These are phyloP conservation scores for Pseudomyrmex gracilis DNA, from an alignment of 1,140 invertebrate genomes.

Conservation along the genomic window DNA sequence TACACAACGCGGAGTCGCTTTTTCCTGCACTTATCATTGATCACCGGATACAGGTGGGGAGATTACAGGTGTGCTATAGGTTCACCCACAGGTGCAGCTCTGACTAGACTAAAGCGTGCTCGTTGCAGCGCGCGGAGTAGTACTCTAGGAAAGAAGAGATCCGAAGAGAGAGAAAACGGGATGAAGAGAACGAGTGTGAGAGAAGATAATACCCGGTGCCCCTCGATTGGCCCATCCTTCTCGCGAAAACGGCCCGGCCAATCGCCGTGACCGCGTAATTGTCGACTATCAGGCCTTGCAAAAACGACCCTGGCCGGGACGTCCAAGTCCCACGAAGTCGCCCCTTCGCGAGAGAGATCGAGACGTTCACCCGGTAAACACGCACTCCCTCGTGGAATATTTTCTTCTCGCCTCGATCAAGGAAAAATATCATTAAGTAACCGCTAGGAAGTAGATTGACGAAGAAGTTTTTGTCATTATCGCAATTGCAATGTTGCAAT, in stretches of 20 bases:
- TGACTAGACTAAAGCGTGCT: conserved; percentile 80
- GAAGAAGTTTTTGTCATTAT: background rate
- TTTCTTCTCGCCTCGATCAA: background rate
- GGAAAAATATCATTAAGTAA: conserved; percentile 23
- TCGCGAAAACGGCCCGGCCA: conserved; percentile 79
- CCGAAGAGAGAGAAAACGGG: conserved; percentile 31
- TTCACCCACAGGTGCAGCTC: conserved; percentile 75
- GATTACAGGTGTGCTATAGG: conserved; percentile 61
- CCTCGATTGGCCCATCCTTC: conserved; percentile 78
- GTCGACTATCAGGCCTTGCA: conserved; percentile 71
- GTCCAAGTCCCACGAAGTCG: conserved; percentile 40
- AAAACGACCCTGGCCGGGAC: conserved; percentile 60
- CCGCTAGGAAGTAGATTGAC: conserved; percentile 22
- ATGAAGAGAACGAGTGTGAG: conserved; percentile 42
- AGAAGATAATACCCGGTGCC: conserved; percentile 59
- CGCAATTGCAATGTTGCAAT: background rate
- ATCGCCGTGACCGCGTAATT: conserved; percentile 76
- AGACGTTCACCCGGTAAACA: conserved; percentile 18
- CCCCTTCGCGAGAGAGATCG: conserved; percentile 8
- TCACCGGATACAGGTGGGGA: conserved; percentile 17
- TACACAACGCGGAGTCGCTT: background rate
- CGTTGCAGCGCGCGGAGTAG: conserved; percentile 62
- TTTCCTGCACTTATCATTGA: conserved; percentile 10
- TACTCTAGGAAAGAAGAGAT: conserved; percentile 70
- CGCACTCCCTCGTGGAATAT: conserved; percentile 4